Evolutionary conservation across 2,797 vertebrate genomes (phyloP), one percentile per base, ranked within the genome.

Genomic region (Monodelphis domestica): DNA sequence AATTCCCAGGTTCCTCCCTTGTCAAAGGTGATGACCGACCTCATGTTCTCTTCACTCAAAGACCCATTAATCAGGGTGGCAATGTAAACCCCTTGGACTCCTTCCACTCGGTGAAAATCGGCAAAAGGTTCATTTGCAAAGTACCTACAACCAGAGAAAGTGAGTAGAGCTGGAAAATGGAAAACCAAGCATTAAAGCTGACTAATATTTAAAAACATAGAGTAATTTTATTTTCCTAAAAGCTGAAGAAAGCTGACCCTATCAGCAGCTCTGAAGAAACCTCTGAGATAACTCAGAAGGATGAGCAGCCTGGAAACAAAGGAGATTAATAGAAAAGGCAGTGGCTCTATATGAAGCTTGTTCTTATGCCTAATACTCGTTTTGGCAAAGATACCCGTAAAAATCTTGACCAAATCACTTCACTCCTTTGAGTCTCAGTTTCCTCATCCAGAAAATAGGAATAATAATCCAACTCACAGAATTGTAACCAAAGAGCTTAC

Each of bases 1-100:
- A 99, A 99, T 97, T 99, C 99, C 99, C 99, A 99, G 12, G 99
- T 99, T 45, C 99, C 99, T 0, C 99, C 99, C 97, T 99, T 99
- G 98, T 99, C 99, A 9, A 99, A 99, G 52, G 99, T 99, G 98
- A 99, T 99, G 98, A 99, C 99, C 0, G 99, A 99, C 14, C 99
- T 98, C 99, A 99, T 99, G 98, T 99, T 99, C 98, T 99, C 99
- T 96, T 99, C 99, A 21, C 97, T 99, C 97, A 99, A 98, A 0
- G 99, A 99, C 94, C 99, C 99, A 0, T 99, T 99, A 94, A 99
- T 98, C 93, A 99, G 98, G 0, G 99, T 99, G 96, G 99, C 99
- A 0, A 99, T 99, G 98, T 99, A 99, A 88, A 99, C 99, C 0
- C 99, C 99, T 9, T 99, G 98, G 91, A 99, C 98, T 0, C 99